Conservation (phyloP, 64 coral and sea anemone species). For the Stichodactyla helianthus region DNA sequence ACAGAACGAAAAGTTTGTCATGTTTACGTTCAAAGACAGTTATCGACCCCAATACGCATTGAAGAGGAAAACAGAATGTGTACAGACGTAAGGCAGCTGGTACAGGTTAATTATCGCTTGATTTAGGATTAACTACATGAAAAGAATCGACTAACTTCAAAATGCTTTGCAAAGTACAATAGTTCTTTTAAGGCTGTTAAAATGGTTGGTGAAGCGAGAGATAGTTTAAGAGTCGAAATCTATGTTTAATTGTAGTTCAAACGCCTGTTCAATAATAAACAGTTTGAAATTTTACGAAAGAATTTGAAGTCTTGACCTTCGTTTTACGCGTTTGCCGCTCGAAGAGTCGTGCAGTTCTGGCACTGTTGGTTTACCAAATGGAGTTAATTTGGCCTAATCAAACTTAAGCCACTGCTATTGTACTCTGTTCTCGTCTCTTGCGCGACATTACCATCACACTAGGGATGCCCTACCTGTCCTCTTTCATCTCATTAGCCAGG, state of each 20-base stretch:
- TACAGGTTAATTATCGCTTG: neutral
- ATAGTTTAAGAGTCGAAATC: neutral
- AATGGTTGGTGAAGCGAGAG: neutral
- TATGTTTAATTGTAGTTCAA: neutral
- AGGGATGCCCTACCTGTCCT: neutral
- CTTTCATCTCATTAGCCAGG: neutral
- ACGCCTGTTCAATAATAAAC: neutral
- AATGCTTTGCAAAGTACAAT: neutral
- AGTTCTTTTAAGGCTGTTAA: neutral
- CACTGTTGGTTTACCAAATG: neutral
- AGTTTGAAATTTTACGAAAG: neutral
- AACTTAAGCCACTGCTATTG: neutral
- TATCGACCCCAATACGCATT: neutral
- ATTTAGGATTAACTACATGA: neutral
- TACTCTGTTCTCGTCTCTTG: neutral
- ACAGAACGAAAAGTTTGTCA: neutral
- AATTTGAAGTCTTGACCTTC: constrained; percentile 7
- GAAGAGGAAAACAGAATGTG: neutral
- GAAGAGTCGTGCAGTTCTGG: neutral
- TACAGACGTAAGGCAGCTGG: neutral
- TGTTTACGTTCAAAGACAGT: neutral
- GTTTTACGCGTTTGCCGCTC: neutral
- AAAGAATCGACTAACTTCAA: neutral
- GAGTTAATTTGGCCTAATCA: neutral
- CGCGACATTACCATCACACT: neutral